A percentile compares a stretch with the other conserved stretches of the same genome.
phyloP scores from a whole-genome alignment of 2,113 vertebrate species.

The Felis catus region DNA sequence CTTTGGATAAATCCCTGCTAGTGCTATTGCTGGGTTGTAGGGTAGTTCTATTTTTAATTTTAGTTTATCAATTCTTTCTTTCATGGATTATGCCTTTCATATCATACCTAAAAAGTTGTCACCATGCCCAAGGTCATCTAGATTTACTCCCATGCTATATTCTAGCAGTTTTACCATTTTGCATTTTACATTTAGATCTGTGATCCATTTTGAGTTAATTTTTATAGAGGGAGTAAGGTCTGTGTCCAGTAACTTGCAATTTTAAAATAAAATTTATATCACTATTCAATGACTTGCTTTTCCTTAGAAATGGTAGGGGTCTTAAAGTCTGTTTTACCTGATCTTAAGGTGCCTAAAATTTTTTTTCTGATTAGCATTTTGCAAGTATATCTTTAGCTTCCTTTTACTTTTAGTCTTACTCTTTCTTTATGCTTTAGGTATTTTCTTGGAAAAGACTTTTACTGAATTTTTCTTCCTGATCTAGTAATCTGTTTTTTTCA shows the following conservation, averaged over 20 bases:
- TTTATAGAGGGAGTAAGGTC: neutral
- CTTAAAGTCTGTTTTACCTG: neutral
- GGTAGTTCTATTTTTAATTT: neutral
- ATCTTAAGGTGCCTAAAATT: neutral
- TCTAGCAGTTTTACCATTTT: neutral
- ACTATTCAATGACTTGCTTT: neutral
- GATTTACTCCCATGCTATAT: neutral
- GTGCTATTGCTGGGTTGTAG: no score
- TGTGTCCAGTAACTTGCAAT: neutral
- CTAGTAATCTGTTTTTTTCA: neutral
- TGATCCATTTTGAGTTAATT: neutral
- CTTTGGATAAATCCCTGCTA: no score
- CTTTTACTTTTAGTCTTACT: neutral
- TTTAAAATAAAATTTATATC: neutral
- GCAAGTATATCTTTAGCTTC: neutral
- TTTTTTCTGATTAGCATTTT: neutral
- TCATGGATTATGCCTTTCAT: neutral
- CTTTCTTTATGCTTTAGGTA: neutral
- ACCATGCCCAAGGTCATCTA: neutral
- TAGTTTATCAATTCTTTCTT: neutral
- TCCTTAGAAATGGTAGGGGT: neutral
- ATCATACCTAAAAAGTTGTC: neutral
- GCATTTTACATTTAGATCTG: neutral
- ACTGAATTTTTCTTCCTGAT: neutral
- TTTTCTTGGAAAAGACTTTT: neutral